These are phyloP conservation scores for Rhyacichthys aspro DNA, from an alignment of 2,797 vertebrate species.

Conservation along the genomic window DNA sequence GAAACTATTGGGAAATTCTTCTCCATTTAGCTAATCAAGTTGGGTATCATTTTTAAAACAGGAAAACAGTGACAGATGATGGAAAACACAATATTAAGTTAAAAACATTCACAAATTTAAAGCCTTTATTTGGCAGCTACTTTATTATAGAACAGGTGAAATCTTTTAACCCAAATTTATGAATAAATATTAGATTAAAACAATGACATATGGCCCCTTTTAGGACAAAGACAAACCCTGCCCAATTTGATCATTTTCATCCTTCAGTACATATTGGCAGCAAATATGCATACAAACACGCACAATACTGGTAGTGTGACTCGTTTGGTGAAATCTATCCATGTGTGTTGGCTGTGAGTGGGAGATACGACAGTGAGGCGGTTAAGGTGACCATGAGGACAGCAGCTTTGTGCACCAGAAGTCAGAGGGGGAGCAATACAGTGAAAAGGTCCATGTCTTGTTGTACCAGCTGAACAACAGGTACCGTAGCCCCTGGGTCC, in stretches of 20 bases:
- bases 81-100: neutral
- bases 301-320: conserved; percentile 80
- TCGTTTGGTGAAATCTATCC: conserved; percentile 65
- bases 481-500: conserved; percentile 63
- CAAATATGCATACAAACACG: conserved; percentile 38
- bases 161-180: conserved; percentile 43
- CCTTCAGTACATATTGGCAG: conserved; percentile 77
- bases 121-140: conserved; percentile 67
- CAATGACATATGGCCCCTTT: conserved; percentile 63
- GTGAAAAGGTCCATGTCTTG: conserved; percentile 83
- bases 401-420: conserved; percentile 70
- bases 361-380: conserved; percentile 55
- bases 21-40: conserved; percentile 6
- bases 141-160: conserved; percentile 62
- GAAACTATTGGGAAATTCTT: too few relatives aligned
- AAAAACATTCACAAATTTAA: conserved; percentile 28
- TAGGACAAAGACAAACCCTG: conserved; percentile 42
- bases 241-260: conserved; percentile 55
- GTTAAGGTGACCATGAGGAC: conserved; percentile 54
- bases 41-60: conserved; percentile 4
- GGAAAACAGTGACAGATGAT: neutral
- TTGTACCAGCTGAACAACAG: conserved; percentile 70
- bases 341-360: conserved; percentile 64
- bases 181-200: conserved; percentile 64
- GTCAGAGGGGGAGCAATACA: conserved; percentile 78